phyloP scores from a whole-genome alignment of 2,113 vertebrate genomes.

The Aptenodytes patagonicus region DNA sequence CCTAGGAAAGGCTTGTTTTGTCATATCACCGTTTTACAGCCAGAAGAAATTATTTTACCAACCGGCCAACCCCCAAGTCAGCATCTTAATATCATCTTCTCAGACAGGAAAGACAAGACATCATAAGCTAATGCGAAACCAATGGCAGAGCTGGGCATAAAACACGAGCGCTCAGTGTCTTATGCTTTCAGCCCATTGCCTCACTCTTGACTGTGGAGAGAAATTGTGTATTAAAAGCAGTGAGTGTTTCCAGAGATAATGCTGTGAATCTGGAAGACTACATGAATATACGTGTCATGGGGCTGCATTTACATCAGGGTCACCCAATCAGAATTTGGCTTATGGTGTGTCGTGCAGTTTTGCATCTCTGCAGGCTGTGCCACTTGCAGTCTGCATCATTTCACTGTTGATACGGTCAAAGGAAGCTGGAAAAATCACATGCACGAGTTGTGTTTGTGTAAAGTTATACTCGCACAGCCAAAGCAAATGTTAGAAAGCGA shows the following conservation, averaged over 20 bases:
- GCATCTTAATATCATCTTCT: neutral
- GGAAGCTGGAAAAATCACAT: neutral
- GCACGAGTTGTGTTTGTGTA: neutral
- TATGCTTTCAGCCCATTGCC: neutral
- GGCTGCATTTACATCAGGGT: neutral
- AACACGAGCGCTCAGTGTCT: neutral
- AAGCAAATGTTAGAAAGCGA: neutral
- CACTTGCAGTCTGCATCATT: neutral
- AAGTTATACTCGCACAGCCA: neutral
- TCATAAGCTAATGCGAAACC: neutral
- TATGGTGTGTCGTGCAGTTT: neutral
- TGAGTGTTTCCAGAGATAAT: neutral
- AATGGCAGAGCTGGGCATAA: neutral
- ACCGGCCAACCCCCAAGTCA: neutral
- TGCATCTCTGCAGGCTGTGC: neutral
- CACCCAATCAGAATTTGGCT: neutral
- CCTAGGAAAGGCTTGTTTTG: neutral
- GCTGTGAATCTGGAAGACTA: neutral
- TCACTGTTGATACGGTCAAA: neutral
- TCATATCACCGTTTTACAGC: neutral
- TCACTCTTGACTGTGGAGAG: neutral
- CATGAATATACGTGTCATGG: neutral
- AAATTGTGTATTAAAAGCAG: neutral
- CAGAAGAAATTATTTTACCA: slow-evolving; percentile 14
- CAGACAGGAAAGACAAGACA: neutral